Base-by-base conservation (phyloP, 2,113 vertebrate species). In the Peromyscus maniculatus region DNA sequence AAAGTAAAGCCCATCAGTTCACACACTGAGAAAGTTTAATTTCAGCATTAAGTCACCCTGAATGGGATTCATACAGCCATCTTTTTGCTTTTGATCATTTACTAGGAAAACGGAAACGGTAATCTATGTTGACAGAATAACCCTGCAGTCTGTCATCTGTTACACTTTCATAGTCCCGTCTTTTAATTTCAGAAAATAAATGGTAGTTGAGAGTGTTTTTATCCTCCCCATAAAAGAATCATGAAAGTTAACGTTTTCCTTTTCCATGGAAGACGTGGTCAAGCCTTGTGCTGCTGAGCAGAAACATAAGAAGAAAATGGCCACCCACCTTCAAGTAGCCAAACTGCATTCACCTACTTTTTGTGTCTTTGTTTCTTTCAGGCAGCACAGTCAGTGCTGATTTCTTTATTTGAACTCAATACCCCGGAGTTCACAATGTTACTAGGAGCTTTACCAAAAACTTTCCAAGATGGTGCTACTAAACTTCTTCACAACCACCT, bases 371-470 rank as follows among this genome's bases (percentile, higher is more conserved):
- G 86, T 92, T 96, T 96, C 97, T 49, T 97, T 21, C 15, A 99
- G 99, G 99, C 99, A 80, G 99, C 99, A 6, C 99, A 99, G 97
- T 99, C 99, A 75, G 99, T 99, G 98, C 98, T 99, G 86, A 99
- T 99, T 98, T 98, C 99, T 13, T 98, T 99, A 97, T 99, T 99
- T 98, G 99, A 99, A 98, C 99, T 99, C 96, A 99, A 99, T 98
- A 99, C 99, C 62, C 99, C 99, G 89, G 99, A 99, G 98, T 99
- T 99, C 98, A 99, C 99, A 97, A 99, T 99, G 99, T 98, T 99
- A 13, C 98, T 99, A 98, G 99, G 99, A 97, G 99, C 99, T 98
- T 99, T 99, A 98, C 99, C 99, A 98, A 99, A 99, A 99, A 99
- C 99, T 91, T 99, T 99, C 98, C 99, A 99, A 98, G 99, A 99